Conservation (phyloP, 2,113 vertebrate genomes). For the Tyto alba region DNA sequence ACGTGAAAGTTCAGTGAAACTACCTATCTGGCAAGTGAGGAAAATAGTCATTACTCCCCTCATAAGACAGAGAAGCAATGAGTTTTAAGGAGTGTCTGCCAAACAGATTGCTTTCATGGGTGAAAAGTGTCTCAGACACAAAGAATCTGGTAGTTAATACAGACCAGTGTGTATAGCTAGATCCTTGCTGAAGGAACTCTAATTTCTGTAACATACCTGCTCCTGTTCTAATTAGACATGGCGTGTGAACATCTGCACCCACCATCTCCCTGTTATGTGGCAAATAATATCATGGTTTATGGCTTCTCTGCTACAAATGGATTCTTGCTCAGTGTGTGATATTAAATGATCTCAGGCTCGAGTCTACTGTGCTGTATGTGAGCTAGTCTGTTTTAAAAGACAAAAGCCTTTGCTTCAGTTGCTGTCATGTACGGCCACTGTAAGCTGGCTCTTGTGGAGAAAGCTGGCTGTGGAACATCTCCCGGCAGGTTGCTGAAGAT, state of each 20-base stretch:
- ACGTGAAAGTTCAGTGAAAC: neutral
- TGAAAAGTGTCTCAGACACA: neutral
- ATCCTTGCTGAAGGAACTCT: neutral
- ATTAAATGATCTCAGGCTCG: neutral
- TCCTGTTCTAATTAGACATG: neutral
- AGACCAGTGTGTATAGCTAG: neutral
- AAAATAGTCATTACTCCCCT: neutral
- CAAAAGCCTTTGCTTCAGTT: constrained; percentile 44
- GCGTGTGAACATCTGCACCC: neutral
- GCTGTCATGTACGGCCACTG: constrained; percentile 29
- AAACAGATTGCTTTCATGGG: neutral
- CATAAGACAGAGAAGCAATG: neutral
- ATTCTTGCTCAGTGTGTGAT: neutral
- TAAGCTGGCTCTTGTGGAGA: constrained; percentile 47
- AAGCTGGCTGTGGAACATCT: constrained; percentile 55
- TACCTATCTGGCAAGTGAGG: neutral
- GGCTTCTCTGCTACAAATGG: neutral
- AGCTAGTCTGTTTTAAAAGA: constrained; percentile 34
- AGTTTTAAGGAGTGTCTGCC: neutral
- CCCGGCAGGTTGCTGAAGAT: constrained; percentile 49
- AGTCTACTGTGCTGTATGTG: constrained; percentile 7
- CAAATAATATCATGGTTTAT: neutral
- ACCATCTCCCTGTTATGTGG: neutral
- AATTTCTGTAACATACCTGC: neutral
- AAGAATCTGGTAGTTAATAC: neutral